Percentiles rank a stretch among this genome's conserved stretches.
These are phyloP conservation scores for Cheilosia vulpina DNA, from an alignment of 2,888 invertebrate species.

Conservation along the genomic window DNA sequence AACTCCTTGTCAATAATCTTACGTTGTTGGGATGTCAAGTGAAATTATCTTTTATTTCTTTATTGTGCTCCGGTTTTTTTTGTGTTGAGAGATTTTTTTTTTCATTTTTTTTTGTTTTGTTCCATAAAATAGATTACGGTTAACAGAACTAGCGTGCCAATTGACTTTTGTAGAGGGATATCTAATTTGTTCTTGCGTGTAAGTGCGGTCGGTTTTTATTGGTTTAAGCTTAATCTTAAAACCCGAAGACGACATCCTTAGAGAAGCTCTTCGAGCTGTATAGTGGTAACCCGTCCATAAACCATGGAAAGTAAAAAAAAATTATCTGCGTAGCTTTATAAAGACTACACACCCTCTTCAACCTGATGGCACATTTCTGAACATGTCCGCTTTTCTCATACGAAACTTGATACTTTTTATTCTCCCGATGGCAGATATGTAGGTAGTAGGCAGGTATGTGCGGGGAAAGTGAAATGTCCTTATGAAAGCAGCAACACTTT, in stretches of 20 bases:
- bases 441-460: neutral
- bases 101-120: neutral
- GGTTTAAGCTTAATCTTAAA: conserved; percentile 3
- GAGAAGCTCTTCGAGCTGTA: conserved; percentile 8
- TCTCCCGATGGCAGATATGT: neutral
- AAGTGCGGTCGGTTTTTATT: conserved; percentile 39
- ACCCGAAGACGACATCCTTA: neutral
- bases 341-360: conserved; percentile 50
- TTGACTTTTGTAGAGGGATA: conserved; percentile 30
- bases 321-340: neutral
- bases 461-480: conserved; percentile 48
- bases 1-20: conserved; percentile 65
- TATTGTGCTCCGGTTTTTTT: conserved; percentile 8
- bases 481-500: conserved; percentile 41
- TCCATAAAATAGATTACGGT: conserved; percentile 50
- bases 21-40: conserved; percentile 49
- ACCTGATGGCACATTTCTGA: conserved; percentile 64
- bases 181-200: conserved; percentile 56
- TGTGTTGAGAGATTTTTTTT: neutral
- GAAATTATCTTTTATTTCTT: conserved; percentile 31
- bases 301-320: conserved; percentile 11
- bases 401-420: conserved; percentile 61
- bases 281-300: conserved; percentile 10
- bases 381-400: conserved; percentile 36
- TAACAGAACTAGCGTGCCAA: conserved; percentile 53